Conservation (phyloP, 2,888 invertebrate genomes). For the Caenorhabditis sp. region DNA sequence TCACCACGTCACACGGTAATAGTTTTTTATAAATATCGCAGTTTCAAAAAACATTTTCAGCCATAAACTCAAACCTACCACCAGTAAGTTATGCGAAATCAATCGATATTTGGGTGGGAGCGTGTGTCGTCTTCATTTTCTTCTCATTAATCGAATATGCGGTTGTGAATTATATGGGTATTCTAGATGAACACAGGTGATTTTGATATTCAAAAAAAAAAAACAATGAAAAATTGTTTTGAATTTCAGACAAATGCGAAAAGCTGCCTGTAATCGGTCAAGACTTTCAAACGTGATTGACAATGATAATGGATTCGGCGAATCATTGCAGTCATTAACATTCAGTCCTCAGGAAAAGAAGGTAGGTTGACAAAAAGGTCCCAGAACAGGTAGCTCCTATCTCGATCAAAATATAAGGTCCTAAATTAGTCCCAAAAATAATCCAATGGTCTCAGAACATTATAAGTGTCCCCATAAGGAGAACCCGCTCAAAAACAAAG, state of each 20-base stretch:
- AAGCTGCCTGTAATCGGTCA: constrained; percentile 65
- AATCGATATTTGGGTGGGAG: constrained; percentile 70
- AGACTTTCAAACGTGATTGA: constrained; percentile 69
- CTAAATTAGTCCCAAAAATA: no score
- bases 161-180: constrained; percentile 70
- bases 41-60: constrained; percentile 27
- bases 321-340: constrained; percentile 42
- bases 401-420: no score
- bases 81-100: constrained; percentile 71
- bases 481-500: no score
- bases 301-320: constrained; percentile 52
- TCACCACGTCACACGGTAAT: constrained; percentile 69
- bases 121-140: constrained; percentile 68
- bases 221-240: background rate
- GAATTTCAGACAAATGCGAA: constrained; percentile 66
- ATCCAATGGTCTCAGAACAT: no score
- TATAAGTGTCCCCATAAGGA: no score
- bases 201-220: background rate
- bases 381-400: no score
- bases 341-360: constrained; percentile 60
- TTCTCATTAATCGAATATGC: constrained; percentile 70
- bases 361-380: background rate
- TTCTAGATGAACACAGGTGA: constrained; percentile 66
- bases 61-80: constrained; percentile 70
- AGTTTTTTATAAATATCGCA: background rate